phyloP scores from a whole-genome alignment of 2,797 vertebrate species.

The Simalia tracyae region DNA sequence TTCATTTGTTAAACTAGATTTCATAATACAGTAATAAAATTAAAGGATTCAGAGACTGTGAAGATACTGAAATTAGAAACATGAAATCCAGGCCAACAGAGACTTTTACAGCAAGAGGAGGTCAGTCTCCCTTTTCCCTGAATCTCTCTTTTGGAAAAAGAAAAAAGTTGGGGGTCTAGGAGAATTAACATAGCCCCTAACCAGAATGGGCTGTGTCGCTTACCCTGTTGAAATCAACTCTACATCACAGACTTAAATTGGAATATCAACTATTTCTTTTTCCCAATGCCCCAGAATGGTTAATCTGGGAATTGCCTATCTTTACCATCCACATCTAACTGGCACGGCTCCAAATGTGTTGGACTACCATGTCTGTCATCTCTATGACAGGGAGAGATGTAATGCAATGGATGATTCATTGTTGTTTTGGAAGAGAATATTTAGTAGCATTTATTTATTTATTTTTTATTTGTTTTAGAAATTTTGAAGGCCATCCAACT shows the following conservation, averaged over 20 bases:
- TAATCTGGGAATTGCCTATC: neutral
- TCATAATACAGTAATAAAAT: slow-evolving; percentile 47
- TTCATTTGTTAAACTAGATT: slow-evolving; percentile 41
- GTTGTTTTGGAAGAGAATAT: neutral
- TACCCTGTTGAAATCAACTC: neutral
- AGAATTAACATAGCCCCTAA: too few species aligned
- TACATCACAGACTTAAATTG: neutral
- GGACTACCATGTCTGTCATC: neutral
- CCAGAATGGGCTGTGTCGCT: neutral
- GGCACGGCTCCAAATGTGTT: neutral
- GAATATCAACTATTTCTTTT: neutral
- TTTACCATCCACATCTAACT: neutral
- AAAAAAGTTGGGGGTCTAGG: neutral
- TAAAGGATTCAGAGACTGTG: slow-evolving; percentile 7
- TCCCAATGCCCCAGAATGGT: neutral
- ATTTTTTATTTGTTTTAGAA: neutral
- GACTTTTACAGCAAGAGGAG: neutral
- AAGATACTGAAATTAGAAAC: neutral
- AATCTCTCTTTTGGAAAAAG: neutral
- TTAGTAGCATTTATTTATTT: neutral
- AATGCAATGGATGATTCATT: neutral
- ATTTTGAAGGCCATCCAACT: neutral
- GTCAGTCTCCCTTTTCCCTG: neutral
- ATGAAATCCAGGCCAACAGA: neutral
- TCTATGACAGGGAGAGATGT: neutral